Evolutionary conservation across 2,797 vertebrate genomes (phyloP), one percentile per base, ranked within the genome.

Genomic region (Acestrorhynchus altus): DNA sequence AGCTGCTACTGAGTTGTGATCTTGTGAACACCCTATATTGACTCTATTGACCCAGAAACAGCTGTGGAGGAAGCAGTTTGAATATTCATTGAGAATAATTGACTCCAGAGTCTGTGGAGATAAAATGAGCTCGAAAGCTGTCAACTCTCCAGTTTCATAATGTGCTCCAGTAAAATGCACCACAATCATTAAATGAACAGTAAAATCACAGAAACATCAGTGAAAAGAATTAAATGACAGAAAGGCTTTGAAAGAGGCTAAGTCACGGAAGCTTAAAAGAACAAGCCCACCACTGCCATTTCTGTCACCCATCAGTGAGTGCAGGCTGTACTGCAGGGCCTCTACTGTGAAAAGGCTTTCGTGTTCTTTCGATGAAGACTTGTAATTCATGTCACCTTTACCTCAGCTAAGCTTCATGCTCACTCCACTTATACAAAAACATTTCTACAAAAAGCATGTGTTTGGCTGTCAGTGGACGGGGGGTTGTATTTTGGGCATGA

Each of bases 151-250:
- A 49, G 26, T 68, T 31, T 68, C 49, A 49, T 67, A 49, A 67
- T 68, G 46, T 68, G 65, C 42, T 51, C 51, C 65, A 68, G 44
- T 68, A 31, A 68, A 68, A 49, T 46, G 49, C 26, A 51, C 65
- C 44, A 49, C 42, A 44, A n/a, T 51, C 46, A 51, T 51, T 64
- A 64, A 64, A 4, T 4, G 16, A 51, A 35, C 28, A 31, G 52
- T 52, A 10, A 69, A 52, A 69, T 52, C 18, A 39, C 18, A 2
- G 44, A 20, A 39, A 22, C 51, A 22, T 69, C 61, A 35, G 28
- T 69, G 39, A 69, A 69, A 69, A 4, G 11, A 10, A 52, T 69
- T 52, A 69, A 52, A 67, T 7, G 26, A 42, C 18, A n/a, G 65
- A 52, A 69, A 49, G 18, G 3, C 24, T 52, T 20, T 69, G 16